Evolutionary conservation across 2,888 invertebrate species (phyloP).

Genomic region (Phortica okadai): DNA sequence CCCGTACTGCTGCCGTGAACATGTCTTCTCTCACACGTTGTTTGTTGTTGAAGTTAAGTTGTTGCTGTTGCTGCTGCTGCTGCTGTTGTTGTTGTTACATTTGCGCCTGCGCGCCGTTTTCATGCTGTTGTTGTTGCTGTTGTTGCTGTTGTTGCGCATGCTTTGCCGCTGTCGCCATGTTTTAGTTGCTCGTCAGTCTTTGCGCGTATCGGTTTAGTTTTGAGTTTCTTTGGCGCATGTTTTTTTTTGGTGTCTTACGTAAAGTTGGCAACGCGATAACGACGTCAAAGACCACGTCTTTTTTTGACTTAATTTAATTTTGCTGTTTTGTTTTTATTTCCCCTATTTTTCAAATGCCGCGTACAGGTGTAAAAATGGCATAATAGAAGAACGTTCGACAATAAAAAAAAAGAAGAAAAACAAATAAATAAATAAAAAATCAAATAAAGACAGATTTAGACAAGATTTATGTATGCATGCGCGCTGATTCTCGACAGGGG

Average conservation of each 20-base stretch:
- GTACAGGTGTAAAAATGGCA: constrained; percentile 40
- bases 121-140: constrained; percentile 3
- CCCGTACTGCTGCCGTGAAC: neutral
- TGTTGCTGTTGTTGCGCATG: constrained; percentile 6
- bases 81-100: constrained; percentile 3
- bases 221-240: constrained; percentile 13
- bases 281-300: neutral
- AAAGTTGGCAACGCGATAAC: constrained; percentile 8
- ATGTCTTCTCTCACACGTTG: neutral
- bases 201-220: constrained; percentile 4
- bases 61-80: neutral
- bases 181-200: constrained; percentile 20
- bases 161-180: constrained; percentile 5
- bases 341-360: neutral
- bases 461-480: constrained; percentile 18
- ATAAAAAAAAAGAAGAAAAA: constrained; percentile 27
- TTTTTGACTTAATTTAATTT: neutral
- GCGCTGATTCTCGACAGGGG: constrained; percentile 6
- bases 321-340: constrained; percentile 10
- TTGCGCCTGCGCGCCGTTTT: neutral
- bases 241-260: constrained; percentile 45
- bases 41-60: neutral
- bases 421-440: constrained; percentile 27
- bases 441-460: constrained; percentile 6
- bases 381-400: neutral